Evolutionary conservation across 2,797 vertebrate species (phyloP).

Genomic region (Falco naumanni): DNA sequence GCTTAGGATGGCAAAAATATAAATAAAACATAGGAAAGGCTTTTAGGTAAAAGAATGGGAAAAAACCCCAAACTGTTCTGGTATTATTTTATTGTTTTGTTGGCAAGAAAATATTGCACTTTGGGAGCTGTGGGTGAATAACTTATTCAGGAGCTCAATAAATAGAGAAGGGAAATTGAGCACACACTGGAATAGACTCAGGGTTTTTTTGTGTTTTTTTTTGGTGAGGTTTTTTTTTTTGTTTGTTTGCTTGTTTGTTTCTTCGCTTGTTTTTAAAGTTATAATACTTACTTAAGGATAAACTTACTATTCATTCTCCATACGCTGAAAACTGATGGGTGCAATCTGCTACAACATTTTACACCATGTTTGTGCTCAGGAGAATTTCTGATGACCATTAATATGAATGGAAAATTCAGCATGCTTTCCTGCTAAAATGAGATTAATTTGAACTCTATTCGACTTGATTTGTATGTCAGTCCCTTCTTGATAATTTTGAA

Average conservation of each 20-base stretch:
- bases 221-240: no score
- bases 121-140: background rate
- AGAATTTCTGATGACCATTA: background rate
- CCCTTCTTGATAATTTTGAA: background rate
- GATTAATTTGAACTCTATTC: background rate
- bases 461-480: background rate
- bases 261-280: background rate
- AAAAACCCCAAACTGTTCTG: background rate
- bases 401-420: background rate
- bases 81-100: constrained; percentile 2
- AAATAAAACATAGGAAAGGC: constrained; percentile 44
- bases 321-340: background rate
- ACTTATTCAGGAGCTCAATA: constrained; percentile 7
- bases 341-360: background rate
- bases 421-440: background rate
- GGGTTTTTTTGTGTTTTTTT: background rate
- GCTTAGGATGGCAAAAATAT: constrained; percentile 4
- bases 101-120: background rate
- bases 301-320: background rate
- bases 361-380: background rate
- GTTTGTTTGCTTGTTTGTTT: background rate
- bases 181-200: background rate
- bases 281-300: background rate
- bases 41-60: constrained; percentile 18
- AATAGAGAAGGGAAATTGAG: background rate